phyloP scores from a whole-genome alignment of 2,113 vertebrate species.

The Oophaga pumilio region DNA sequence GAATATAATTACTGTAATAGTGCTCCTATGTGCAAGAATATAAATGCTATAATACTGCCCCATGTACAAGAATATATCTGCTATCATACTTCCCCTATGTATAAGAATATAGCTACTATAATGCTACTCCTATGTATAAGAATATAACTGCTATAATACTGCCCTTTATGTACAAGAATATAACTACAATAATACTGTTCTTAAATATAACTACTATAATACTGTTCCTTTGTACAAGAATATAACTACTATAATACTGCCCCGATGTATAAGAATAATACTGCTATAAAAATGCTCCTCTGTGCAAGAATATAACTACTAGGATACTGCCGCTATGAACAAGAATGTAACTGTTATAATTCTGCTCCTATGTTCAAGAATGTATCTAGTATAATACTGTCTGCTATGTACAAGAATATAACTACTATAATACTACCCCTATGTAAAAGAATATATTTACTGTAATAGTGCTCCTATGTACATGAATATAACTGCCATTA shows the following conservation, averaged over 20 bases:
- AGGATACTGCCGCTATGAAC: too few relatives aligned
- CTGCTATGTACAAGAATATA: neutral
- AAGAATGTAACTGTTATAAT: too few relatives aligned
- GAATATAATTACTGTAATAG: slow-evolving; percentile 1
- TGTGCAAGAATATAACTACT: too few relatives aligned
- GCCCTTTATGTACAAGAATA: neutral
- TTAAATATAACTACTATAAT: neutral
- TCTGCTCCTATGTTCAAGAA: neutral
- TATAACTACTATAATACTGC: neutral
- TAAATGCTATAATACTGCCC: neutral
- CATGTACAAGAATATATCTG: neutral
- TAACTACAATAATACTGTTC: neutral
- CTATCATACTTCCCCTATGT: neutral
- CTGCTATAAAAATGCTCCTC: neutral
- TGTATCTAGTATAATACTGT: neutral
- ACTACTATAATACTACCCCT: neutral
- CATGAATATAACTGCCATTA: neutral
- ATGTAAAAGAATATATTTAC: neutral
- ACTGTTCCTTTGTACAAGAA: neutral
- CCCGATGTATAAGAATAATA: neutral
- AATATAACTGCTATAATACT: neutral
- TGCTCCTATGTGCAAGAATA: neutral
- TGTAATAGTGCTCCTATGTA: neutral
- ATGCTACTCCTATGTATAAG: neutral
- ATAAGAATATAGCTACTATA: neutral